Conservation (phyloP, 2,888 invertebrate genomes). For the Liopterus haemorrhoidalis region DNA sequence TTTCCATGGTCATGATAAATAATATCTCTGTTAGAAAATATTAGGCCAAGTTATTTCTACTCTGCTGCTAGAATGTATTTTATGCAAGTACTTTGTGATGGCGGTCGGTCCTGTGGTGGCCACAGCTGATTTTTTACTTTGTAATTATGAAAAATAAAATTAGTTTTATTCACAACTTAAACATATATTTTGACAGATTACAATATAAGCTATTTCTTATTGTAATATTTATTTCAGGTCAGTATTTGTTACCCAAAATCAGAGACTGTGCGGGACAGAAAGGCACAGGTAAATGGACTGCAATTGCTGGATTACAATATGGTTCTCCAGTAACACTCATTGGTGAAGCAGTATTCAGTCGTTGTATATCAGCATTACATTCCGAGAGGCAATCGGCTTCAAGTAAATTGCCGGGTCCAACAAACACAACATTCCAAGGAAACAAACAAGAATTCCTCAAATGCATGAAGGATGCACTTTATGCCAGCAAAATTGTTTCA, state of each 20-base stretch:
- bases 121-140: too few species aligned
- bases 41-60: too few species aligned
- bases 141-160: too few species aligned
- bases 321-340: constrained; percentile 97
- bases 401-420: constrained; percentile 64
- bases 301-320: constrained; percentile 89
- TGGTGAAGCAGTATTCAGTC: constrained; percentile 95
- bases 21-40: too few species aligned
- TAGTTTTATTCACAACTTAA: too few species aligned
- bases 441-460: constrained; percentile 76
- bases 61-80: too few species aligned
- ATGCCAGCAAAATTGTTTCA: constrained; percentile 96
- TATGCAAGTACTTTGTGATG: too few species aligned
- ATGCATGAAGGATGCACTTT: constrained; percentile 81
- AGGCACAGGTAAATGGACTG: constrained; percentile 99
- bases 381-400: constrained; percentile 81
- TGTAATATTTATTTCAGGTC: constrained; percentile 45
- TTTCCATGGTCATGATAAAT: too few species aligned
- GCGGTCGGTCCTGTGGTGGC: too few species aligned
- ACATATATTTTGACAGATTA: not conserved
- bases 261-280: constrained; percentile 96
- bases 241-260: constrained; percentile 82
- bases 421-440: constrained; percentile 54
- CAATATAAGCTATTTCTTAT: constrained; percentile 7
- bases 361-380: constrained; percentile 90